These are phyloP conservation scores for Anguilla anguilla DNA, from an alignment of 2,797 vertebrate species.

Conservation along the genomic window DNA sequence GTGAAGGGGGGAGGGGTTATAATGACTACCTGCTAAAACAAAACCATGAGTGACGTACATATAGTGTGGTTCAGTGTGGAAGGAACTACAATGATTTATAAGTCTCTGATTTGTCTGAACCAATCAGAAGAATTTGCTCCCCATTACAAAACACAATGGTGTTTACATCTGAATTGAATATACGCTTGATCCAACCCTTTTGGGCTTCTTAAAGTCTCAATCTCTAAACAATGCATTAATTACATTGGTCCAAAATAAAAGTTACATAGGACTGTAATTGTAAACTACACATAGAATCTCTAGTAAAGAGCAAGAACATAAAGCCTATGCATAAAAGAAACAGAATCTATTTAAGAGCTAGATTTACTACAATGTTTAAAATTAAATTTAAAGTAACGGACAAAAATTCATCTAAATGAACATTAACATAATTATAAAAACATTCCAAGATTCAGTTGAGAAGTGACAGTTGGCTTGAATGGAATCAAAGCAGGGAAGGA, in stretches of 20 bases:
- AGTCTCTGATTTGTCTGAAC: no score
- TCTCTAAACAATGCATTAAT: no score
- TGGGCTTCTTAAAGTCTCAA: no score
- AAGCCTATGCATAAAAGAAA: neutral
- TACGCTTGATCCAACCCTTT: no score
- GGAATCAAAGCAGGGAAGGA: neutral
- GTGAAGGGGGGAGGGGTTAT: neutral
- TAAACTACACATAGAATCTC: no score
- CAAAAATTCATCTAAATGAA: neutral
- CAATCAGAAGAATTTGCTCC: no score
- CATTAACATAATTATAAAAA: neutral
- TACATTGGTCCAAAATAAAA: no score
- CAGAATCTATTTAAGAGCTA: neutral
- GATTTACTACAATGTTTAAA: neutral
- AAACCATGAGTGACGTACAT: neutral
- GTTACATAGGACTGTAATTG: no score
- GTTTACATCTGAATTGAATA: no score
- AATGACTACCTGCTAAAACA: neutral
- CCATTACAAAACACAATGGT: no score
- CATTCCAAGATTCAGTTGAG: neutral
- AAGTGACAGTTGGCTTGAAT: neutral
- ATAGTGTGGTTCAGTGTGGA: no score
- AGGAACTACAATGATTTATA: no score
- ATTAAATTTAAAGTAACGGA: neutral
- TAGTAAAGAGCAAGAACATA: neutral